Evolutionary conservation across 2,888 invertebrate genomes (phyloP).

Genomic region (Therioaphis trifolii): DNA sequence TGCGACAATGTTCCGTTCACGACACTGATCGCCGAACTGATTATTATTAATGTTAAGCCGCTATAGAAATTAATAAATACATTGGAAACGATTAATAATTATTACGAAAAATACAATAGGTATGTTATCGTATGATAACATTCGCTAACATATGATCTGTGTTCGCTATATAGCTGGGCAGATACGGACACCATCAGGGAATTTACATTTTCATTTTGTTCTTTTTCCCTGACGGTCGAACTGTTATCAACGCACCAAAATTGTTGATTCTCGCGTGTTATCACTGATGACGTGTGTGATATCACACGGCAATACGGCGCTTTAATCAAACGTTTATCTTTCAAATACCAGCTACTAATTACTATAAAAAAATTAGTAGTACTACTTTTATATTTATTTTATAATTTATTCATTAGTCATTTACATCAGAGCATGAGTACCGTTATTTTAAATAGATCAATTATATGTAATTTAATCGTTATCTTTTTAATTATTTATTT

Average conservation of each 20-base stretch:
- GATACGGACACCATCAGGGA: neutral
- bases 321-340: neutral
- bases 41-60: neutral
- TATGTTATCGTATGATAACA: neutral
- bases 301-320: neutral
- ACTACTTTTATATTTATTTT: conserved; percentile 26
- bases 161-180: neutral
- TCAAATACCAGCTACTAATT: neutral
- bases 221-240: neutral
- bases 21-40: neutral
- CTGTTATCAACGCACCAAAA: neutral
- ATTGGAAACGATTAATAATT: neutral
- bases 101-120: neutral
- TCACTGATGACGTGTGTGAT: conserved; percentile 55
- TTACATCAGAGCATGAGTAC: neutral
- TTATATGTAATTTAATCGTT: conserved; percentile 51
- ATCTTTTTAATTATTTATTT: conserved; percentile 12
- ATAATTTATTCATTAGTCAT: conserved; percentile 19
- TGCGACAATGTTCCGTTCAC: conserved; percentile 2
- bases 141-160: neutral
- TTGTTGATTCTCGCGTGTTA: neutral
- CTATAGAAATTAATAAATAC: too few relatives aligned
- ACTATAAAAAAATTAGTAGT: too few relatives aligned
- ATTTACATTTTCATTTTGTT: neutral
- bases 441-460: neutral